Evolutionary conservation across 2,888 invertebrate genomes (phyloP).

Genomic region (Micoletzkya japonica): DNA sequence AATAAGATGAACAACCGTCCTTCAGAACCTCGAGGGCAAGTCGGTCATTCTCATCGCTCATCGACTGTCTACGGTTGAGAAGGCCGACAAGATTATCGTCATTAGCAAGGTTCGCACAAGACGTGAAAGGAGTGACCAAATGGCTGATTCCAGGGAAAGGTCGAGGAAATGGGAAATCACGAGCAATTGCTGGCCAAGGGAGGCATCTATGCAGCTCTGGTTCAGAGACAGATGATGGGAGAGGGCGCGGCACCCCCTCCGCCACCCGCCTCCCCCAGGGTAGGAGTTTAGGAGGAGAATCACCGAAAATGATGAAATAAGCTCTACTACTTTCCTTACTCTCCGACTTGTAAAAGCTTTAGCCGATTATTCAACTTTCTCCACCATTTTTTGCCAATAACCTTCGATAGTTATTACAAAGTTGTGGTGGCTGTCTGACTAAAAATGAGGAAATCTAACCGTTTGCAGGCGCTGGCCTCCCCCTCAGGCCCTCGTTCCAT

Average conservation of each 20-base stretch:
- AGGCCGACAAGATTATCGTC: slow-evolving; percentile 65
- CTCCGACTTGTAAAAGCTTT: too few relatives aligned
- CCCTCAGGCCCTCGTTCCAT: slow-evolving; percentile 15
- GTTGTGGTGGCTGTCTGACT: not conserved
- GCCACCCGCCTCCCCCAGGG: not conserved
- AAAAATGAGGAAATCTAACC: not conserved
- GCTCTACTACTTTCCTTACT: too few relatives aligned
- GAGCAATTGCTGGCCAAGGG: slow-evolving; percentile 65
- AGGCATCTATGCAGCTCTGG: slow-evolving; percentile 67
- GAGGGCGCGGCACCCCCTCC: slow-evolving; percentile 22
- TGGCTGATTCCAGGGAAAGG: slow-evolving; percentile 40
- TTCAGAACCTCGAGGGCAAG: slow-evolving; percentile 64
- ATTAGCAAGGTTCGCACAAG: slow-evolving; percentile 54
- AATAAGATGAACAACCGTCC: not conserved
- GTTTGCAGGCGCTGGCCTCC: not conserved
- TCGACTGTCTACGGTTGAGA: slow-evolving; percentile 67
- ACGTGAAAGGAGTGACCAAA: not conserved
- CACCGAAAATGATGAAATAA: too few relatives aligned
- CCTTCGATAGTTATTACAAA: too few relatives aligned
- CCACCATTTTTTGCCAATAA: too few relatives aligned
- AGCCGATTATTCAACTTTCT: too few relatives aligned
- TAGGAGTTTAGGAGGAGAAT: not conserved
- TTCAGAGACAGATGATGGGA: slow-evolving; percentile 63
- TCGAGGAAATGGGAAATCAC: slow-evolving; percentile 68
- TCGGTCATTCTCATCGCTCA: slow-evolving; percentile 68